Evolutionary conservation across 2,797 vertebrate genomes (phyloP).

Genomic region (Cephalopachus bancanus): DNA sequence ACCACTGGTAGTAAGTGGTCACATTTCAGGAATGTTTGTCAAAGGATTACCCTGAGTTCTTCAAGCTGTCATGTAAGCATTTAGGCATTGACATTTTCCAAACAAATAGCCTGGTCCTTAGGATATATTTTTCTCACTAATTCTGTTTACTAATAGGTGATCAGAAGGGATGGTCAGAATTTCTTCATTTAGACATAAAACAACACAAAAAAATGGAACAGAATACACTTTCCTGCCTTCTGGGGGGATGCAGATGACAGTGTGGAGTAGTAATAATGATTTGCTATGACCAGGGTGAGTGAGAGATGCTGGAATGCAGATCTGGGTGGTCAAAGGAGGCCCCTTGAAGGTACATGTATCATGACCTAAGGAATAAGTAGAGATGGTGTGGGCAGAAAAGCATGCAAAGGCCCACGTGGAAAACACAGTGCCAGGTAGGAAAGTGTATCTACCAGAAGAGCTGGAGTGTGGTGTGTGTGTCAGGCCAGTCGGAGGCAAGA

Average conservation of each 20-base stretch:
- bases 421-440: background rate
- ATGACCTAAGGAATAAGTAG: background rate
- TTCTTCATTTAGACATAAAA: constrained; percentile 26
- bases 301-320: background rate
- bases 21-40: background rate
- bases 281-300: background rate
- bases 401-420: background rate
- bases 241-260: background rate
- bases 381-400: background rate
- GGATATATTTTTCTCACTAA: constrained; percentile 49
- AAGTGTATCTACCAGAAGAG: background rate
- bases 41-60: constrained; percentile 47
- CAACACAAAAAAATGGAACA: background rate
- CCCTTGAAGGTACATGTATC: background rate
- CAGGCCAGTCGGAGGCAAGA: background rate
- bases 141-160: constrained; percentile 33
- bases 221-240: background rate
- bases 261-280: background rate
- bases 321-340: background rate
- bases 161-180: background rate
- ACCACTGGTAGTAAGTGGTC: background rate
- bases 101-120: constrained; percentile 25
- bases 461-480: background rate
- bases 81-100: constrained; percentile 43
- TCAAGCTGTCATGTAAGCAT: constrained; percentile 48